Conservation (phyloP, 2,888 invertebrate genomes). For the Anodontia alba region DNA sequence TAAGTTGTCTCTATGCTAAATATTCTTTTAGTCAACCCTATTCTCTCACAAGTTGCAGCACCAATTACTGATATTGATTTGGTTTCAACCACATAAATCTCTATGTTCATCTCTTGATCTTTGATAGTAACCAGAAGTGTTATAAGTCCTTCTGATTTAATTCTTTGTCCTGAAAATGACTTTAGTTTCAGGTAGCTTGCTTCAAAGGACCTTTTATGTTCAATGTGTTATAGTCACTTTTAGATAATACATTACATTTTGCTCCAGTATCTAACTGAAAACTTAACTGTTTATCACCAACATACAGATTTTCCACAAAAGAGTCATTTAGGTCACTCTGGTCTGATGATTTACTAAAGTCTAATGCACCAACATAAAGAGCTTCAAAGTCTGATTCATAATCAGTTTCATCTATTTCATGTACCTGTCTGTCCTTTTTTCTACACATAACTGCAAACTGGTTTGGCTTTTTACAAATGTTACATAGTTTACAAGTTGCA, state of each 20-base stretch:
- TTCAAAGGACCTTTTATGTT: conserved; percentile 30
- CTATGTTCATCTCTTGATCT: conserved; percentile 11
- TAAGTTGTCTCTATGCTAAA: conserved; percentile 27
- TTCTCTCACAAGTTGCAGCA: conserved; percentile 34
- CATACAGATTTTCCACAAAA: conserved; percentile 21
- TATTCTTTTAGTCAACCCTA: conserved; percentile 41
- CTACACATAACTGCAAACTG: conserved; percentile 43
- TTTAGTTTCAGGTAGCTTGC: conserved; percentile 27
- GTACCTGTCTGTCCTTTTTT: conserved; percentile 4
- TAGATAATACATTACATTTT: conserved; percentile 43
- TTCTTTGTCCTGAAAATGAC: conserved; percentile 47
- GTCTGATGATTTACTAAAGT: not conserved
- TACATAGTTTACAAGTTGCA: conserved; percentile 37
- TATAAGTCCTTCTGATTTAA: conserved; percentile 26
- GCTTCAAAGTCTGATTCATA: conserved; percentile 34
- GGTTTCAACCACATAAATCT: conserved; percentile 42
- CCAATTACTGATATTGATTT: conserved; percentile 38
- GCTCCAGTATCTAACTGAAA: conserved; percentile 54
- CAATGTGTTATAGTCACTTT: conserved; percentile 31
- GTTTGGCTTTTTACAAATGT: conserved; percentile 35
- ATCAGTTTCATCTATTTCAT: not conserved
- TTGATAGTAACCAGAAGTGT: conserved; percentile 22
- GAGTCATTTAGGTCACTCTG: conserved; percentile 18
- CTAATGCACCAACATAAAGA: conserved; percentile 21
- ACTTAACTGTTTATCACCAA: conserved; percentile 1